Evolutionary conservation across 2,113 vertebrate species (phyloP).

Genomic region (Trachemys scripta): DNA sequence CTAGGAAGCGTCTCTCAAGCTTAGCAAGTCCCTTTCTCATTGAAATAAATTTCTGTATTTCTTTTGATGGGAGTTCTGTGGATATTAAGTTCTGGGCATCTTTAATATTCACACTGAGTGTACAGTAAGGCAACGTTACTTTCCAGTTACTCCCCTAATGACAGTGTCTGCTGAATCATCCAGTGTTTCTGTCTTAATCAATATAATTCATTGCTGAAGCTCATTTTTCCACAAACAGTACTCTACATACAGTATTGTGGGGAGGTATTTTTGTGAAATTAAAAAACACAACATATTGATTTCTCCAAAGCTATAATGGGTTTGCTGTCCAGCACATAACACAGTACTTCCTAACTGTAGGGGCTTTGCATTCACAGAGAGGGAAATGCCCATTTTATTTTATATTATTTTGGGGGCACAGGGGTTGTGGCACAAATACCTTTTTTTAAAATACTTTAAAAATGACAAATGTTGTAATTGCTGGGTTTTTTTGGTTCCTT

Average conservation of each 20-base stretch:
- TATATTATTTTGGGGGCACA: neutral
- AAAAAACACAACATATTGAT: conserved; percentile 66
- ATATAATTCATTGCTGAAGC: conserved; percentile 70
- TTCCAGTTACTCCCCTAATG: conserved; percentile 13
- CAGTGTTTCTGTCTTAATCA: conserved; percentile 64
- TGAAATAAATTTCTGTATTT: neutral
- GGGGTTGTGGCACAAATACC: neutral
- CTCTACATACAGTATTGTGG: conserved; percentile 42
- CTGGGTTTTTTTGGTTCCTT: neutral
- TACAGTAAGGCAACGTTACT: neutral
- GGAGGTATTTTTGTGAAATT: conserved; percentile 53
- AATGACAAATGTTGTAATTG: neutral
- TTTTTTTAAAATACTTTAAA: neutral
- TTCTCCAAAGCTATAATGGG: conserved; percentile 10
- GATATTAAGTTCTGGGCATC: neutral
- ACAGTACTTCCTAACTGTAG: conserved; percentile 33
- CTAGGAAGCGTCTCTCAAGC: neutral
- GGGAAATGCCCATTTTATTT: neutral
- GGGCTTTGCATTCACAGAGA: conserved; percentile 16
- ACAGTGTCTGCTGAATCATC: conserved; percentile 40
- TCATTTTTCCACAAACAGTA: conserved; percentile 56
- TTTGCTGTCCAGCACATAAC: conserved; percentile 42
- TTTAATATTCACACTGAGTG: conserved; percentile 13
- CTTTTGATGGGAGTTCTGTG: neutral
- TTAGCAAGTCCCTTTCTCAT: neutral